Base-by-base conservation (phyloP, 2,888 invertebrate species). In the Agrochola circellaris region DNA sequence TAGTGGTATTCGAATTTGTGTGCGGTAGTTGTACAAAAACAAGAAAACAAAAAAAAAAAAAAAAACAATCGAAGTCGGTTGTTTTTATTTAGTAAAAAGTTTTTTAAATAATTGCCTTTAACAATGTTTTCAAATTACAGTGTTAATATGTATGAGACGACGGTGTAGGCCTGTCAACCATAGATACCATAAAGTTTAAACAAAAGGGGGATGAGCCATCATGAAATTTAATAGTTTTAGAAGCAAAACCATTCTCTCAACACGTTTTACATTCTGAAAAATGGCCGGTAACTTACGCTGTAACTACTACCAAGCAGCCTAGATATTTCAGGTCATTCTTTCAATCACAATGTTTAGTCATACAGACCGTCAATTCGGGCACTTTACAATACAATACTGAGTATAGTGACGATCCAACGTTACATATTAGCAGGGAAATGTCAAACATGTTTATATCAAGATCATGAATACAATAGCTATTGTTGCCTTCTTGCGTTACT, bases 381-480 rank as follows among this genome's bases (percentile, higher is more conserved):
- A 64, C 15, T 42, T 60, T n/a, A 69, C 34, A 54, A 71, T 34
- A 84, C 51, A 75, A 70, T 23, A 51, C 38, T 42, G 67, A n/a
- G 56, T 23, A 61, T 65, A 67, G 34, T 72, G 71, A 51, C 54
- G 17, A 26, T 75, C 45, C 51, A 54, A n/a, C 15, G 82, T 73
- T 85, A 76, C 54, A 67, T 70, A 66, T 73, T 20, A 42, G n/a
- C 34, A 34, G 74, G 58, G 45, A 58, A 65, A 82, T 74, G 73
- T 73, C 71, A 82, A 73, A 54, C 83, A 82, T 74, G 83, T 77
- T 77, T 68, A 64, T 66, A 61, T 78, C 48, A 69, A 69, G 77
- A 74, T 61, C 48, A 51, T 56, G 68, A 75, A 61, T 42, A 82
- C 83, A 84, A 83, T 86, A 23, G 68, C 80, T 38, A 84, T 84